Evolutionary conservation across 2,888 invertebrate species (phyloP), one percentile per base, ranked within the genome.

Genomic region (Cosmia trapezina): DNA sequence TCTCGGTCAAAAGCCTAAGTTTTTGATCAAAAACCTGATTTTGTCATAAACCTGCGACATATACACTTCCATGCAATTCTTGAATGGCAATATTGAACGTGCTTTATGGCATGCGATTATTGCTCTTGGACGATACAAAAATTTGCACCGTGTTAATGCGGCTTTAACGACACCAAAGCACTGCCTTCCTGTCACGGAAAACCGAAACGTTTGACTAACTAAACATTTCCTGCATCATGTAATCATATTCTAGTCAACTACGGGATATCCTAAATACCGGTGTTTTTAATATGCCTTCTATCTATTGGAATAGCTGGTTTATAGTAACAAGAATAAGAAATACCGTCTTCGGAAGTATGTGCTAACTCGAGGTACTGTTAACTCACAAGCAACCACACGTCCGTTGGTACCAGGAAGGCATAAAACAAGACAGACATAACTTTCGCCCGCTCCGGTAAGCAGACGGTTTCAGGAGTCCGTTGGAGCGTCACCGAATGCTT

Each of bases 391-490:
- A 73, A 80, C 85, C 81, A 77, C 76, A 63, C 63, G 73, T 51
- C 80, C 76, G 83, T 61, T 79, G 70, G 76, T 86, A 87, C 81
- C 79, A 89, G 89, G 89, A 88, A 90, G 83, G 61, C 59, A 88
- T 83, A 87, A 84, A 78, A 77, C 83, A 74, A 80, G 74, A 87
- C 78, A 78, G 86, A 86, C 87, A 86, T 89, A 89, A 88, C 88
- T 89, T 89, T 88, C 86, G 75, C 83, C 85, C 88, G 89, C 81
- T 88, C 85, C 88, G 88, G 78, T 90, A 87, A 86, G 83, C 87
- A 87, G 83, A 86, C 87, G 66, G 86, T 83, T 83, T 79, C 84
- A 83, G 83, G 78, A 81, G 73, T 33, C 77, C 84, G 84, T 78
- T 88, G 87, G 78, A 85, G 87, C 90, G 85, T 83, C 82, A 80